A percentile compares a stretch with the other conserved stretches of the same genome.
Conservation (phyloP, 2,888 invertebrate genomes). For the Keiferia lycopersicella region DNA sequence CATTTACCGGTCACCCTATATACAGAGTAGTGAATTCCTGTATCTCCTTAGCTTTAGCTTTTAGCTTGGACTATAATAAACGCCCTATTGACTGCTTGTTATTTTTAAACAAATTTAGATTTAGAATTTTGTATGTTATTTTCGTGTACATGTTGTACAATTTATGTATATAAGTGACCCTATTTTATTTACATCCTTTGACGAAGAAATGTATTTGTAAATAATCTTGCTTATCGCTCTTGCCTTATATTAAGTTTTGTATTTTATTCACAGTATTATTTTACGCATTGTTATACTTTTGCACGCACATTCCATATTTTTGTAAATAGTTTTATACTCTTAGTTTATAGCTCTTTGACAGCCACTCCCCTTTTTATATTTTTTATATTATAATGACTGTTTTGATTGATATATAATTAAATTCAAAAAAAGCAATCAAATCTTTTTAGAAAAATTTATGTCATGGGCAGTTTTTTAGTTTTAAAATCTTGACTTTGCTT, state of each 20-base stretch:
- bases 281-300: conserved; percentile 43
- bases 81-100: conserved; percentile 58
- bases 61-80: conserved; percentile 53
- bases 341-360: conserved; percentile 23
- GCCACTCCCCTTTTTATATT: conserved; percentile 2
- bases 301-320: conserved; percentile 40
- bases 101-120: conserved; percentile 17
- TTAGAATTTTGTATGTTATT: conserved; percentile 4
- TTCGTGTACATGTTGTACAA: conserved; percentile 17
- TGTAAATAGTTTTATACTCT: conserved; percentile 33
- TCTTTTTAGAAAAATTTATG: too few species aligned
- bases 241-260: conserved; percentile 46
- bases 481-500: conserved; percentile 23
- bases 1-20: too few species aligned
- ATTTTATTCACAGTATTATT: conserved; percentile 60
- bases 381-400: not conserved
- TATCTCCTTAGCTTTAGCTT: conserved; percentile 43
- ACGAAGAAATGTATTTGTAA: conserved; percentile 43
- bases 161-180: conserved; percentile 27
- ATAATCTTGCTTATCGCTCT: conserved; percentile 37
- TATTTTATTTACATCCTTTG: conserved; percentile 19
- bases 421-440: not conserved
- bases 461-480: not conserved
- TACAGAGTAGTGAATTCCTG: conserved; percentile 46
- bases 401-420: not conserved